Percentiles rank a stretch among this genome's conserved stretches.
Conservation (phyloP, 1,140 invertebrate genomes). For the Aleiodes sp. region DNA sequence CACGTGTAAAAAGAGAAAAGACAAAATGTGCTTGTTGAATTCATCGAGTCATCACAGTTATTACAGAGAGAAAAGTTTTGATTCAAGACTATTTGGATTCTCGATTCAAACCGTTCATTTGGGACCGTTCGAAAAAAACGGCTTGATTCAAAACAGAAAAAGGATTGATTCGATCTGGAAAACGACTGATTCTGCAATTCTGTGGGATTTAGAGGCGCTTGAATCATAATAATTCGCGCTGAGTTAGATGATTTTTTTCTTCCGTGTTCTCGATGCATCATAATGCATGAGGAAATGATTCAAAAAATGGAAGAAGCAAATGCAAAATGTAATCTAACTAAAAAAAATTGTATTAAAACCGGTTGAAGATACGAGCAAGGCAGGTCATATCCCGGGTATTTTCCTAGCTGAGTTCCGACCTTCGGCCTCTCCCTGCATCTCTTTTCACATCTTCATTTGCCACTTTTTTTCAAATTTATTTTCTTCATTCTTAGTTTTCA, state of each 20-base stretch:
- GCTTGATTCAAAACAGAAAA: no score
- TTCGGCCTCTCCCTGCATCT: constrained; percentile 45
- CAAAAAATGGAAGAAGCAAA: not conserved
- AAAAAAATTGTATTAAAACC: not conserved
- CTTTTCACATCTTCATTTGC: constrained; percentile 22
- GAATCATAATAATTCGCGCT: no score
- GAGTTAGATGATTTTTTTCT: no score
- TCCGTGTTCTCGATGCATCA: no score
- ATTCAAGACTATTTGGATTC: not conserved
- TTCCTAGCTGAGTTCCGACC: constrained; percentile 45
- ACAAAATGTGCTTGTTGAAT: not conserved
- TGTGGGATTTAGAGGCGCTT: no score
- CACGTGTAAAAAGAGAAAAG: not conserved
- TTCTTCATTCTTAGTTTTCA: constrained; percentile 12
- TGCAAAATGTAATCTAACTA: not conserved
- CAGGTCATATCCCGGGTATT: constrained; percentile 43
- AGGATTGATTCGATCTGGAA: no score
- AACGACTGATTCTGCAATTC: no score
- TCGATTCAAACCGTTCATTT: not conserved
- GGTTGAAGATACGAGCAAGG: constrained; percentile 16
- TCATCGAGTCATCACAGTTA: not conserved
- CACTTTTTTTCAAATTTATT: no score
- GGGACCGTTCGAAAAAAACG: no score
- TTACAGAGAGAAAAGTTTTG: not conserved
- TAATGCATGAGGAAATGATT: not conserved